These are phyloP conservation scores for Tetramorium parvispinum DNA, from an alignment of 1,140 invertebrate species.

Conservation along the genomic window DNA sequence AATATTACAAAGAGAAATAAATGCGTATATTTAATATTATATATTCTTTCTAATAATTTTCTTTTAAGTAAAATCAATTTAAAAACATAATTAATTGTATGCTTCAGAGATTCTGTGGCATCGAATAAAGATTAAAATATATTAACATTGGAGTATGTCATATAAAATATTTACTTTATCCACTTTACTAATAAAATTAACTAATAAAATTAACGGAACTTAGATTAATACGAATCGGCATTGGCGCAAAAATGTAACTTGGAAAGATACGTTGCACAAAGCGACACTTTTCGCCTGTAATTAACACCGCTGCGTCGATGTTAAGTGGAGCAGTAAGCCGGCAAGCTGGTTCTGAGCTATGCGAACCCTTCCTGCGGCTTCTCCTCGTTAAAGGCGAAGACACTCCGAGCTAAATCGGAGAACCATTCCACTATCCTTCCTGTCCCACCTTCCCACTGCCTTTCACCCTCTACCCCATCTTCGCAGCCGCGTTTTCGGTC, in stretches of 20 bases:
- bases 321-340: conserved; percentile 49
- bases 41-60: not conserved
- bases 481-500: conserved; percentile 59
- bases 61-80: not conserved
- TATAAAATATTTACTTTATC: not conserved
- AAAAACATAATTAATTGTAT: not conserved
- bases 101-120: not conserved
- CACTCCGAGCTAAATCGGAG: conserved; percentile 65
- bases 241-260: not conserved
- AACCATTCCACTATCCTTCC: conserved; percentile 49
- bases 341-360: conserved; percentile 64
- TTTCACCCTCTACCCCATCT: not conserved
- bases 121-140: not conserved
- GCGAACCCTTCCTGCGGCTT: conserved; percentile 59
- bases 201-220: conserved; percentile 9
- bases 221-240: not conserved
- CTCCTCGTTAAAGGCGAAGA: conserved; percentile 64
- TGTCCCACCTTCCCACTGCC: not conserved
- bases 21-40: not conserved
- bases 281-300: conserved; percentile 54
- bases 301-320: conserved; percentile 59
- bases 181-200: conserved; percentile 7
- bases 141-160: not conserved
- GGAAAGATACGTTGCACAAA: conserved; percentile 24
- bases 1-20: not conserved